Evolutionary conservation across 2,113 vertebrate species (phyloP).

Genomic region (Rhinogobius similis): DNA sequence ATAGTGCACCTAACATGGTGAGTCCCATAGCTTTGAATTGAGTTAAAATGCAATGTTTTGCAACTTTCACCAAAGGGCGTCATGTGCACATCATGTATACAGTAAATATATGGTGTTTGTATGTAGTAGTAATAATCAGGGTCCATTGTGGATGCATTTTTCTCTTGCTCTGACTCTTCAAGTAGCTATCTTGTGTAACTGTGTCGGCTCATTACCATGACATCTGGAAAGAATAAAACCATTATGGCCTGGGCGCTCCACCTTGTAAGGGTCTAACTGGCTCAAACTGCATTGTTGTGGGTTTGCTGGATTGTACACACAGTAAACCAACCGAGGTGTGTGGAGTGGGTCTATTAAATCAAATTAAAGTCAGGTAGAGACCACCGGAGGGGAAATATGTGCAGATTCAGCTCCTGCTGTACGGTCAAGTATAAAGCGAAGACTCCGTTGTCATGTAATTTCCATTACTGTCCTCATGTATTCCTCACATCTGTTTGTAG

Average conservation of each 20-base stretch:
- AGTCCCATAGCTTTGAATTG: not conserved
- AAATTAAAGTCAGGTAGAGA: constrained; percentile 8
- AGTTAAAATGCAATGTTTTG: not conserved
- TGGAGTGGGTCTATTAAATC: not conserved
- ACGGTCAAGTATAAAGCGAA: not conserved
- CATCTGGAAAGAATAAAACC: constrained; percentile 59
- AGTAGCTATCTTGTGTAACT: constrained; percentile 5
- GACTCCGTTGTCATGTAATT: constrained; percentile 2
- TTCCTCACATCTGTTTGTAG: constrained; percentile 59
- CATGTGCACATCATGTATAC: not conserved
- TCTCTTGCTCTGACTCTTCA: constrained; percentile 2
- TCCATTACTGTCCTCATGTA: constrained; percentile 29
- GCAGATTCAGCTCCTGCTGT: not conserved
- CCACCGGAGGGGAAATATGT: not conserved
- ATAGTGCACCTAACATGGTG: not conserved
- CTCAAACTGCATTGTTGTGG: constrained; percentile 13
- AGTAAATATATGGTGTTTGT: not conserved
- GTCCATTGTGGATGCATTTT: not conserved
- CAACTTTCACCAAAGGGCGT: not conserved
- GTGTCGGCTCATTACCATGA: constrained; percentile 41
- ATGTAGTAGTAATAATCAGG: not conserved
- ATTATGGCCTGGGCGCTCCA: constrained; percentile 41
- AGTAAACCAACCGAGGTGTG: constrained; percentile 2
- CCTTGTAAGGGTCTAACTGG: constrained; percentile 16
- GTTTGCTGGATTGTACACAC: constrained; percentile 15